These are phyloP conservation scores for Selenia dentaria DNA, from an alignment of 2,888 invertebrate genomes.

Conservation along the genomic window DNA sequence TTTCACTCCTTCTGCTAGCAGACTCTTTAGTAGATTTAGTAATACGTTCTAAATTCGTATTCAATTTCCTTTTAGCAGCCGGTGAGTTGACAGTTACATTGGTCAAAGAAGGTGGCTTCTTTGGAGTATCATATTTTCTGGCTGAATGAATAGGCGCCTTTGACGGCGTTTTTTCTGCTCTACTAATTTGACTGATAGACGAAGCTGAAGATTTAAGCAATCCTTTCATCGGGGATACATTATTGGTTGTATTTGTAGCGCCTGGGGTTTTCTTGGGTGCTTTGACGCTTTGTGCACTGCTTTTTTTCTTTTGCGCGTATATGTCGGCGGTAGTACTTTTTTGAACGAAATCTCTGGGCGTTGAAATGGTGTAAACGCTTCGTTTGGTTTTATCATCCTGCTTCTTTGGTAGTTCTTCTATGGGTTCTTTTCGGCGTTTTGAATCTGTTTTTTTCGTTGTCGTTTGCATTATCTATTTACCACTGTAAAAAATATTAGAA, in stretches of 20 bases:
- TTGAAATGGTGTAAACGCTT: slow-evolving; percentile 44
- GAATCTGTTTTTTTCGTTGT: slow-evolving; percentile 40
- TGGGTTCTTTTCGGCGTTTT: slow-evolving; percentile 45
- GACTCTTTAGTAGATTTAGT: slow-evolving; percentile 21
- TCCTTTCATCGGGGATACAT: slow-evolving; percentile 62
- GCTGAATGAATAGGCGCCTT: slow-evolving; percentile 33
- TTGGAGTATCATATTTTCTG: slow-evolving; percentile 35
- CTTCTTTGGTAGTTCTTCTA: slow-evolving; percentile 48
- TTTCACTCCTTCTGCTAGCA: slow-evolving; percentile 22
- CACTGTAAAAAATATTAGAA: not conserved
- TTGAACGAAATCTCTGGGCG: slow-evolving; percentile 57
- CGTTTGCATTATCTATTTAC: slow-evolving; percentile 45
- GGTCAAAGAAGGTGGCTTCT: slow-evolving; percentile 44
- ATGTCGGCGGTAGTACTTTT: slow-evolving; percentile 65
- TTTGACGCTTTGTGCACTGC: slow-evolving; percentile 34
- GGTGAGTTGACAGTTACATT: slow-evolving; percentile 71
- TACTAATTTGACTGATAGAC: slow-evolving; percentile 45
- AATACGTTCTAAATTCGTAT: slow-evolving; percentile 34
- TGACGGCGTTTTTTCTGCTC: slow-evolving; percentile 23
- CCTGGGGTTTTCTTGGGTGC: slow-evolving; percentile 55
- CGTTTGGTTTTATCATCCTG: slow-evolving; percentile 61
- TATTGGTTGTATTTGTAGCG: slow-evolving; percentile 32
- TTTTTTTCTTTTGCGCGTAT: slow-evolving; percentile 57
- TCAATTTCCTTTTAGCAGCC: slow-evolving; percentile 46
- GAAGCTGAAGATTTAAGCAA: slow-evolving; percentile 62